phyloP scores from a whole-genome alignment of 2,888 invertebrate species.

The Hypselothyrea guttata region DNA sequence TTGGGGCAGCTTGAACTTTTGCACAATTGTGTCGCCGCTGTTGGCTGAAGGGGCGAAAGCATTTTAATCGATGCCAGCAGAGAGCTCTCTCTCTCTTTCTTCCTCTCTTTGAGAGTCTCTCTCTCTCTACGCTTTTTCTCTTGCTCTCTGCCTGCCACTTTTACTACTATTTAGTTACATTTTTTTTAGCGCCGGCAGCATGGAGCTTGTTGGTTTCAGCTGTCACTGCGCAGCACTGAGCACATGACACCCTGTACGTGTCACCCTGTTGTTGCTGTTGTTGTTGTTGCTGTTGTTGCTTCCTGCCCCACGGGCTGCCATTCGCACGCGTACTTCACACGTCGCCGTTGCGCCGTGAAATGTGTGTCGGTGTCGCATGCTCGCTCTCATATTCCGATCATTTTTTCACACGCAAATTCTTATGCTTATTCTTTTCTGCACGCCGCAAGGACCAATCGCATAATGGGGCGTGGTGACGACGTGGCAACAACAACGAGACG shows the following conservation, averaged over 20 bases:
- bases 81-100: not conserved
- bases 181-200: not conserved
- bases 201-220: constrained; percentile 33
- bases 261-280: constrained; percentile 14
- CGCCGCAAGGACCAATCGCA: constrained; percentile 80
- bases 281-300: constrained; percentile 29
- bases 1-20: constrained; percentile 18
- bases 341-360: constrained; percentile 45
- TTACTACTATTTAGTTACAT: not conserved
- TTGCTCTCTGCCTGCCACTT: constrained; percentile 2
- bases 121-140: constrained; percentile 32
- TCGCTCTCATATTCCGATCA: constrained; percentile 77
- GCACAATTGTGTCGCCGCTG: constrained; percentile 59
- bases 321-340: constrained; percentile 72
- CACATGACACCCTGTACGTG: constrained; percentile 53
- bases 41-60: constrained; percentile 38
- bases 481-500: constrained; percentile 18
- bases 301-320: constrained; percentile 62
- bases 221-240: constrained; percentile 44
- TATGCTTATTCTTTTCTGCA: constrained; percentile 80
- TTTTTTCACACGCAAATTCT: constrained; percentile 81
- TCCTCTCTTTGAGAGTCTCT: constrained; percentile 13
- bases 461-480: constrained; percentile 79
- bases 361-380: constrained; percentile 63
- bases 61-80: constrained; percentile 61